phyloP scores from a whole-genome alignment of 2,888 invertebrate genomes.

The Chloromyia formosa region DNA sequence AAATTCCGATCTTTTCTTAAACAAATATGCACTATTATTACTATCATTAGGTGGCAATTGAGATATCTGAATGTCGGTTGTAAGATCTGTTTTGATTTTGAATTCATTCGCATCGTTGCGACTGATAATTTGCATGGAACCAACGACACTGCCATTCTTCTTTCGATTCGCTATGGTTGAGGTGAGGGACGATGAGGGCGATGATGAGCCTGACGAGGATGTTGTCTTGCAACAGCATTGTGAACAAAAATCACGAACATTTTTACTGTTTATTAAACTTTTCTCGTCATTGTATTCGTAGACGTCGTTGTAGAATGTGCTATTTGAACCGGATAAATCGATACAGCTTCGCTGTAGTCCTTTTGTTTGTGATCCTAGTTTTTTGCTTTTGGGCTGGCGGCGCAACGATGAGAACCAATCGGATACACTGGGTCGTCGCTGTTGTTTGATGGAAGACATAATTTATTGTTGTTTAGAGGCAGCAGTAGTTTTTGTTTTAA shows the following conservation, averaged over 20 bases:
- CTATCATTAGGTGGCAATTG: slow-evolving; percentile 41
- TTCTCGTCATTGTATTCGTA: slow-evolving; percentile 53
- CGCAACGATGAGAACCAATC: slow-evolving; percentile 85
- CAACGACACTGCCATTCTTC: background rate
- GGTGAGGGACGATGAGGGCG: slow-evolving; percentile 44
- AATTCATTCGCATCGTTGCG: slow-evolving; percentile 49
- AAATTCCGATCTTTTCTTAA: slow-evolving; percentile 56
- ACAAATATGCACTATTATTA: slow-evolving; percentile 50
- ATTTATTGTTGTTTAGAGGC: slow-evolving; percentile 41
- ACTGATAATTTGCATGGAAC: background rate
- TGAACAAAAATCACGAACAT: slow-evolving; percentile 56
- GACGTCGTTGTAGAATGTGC: slow-evolving; percentile 58
- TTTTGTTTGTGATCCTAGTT: slow-evolving; percentile 51
- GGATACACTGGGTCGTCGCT: slow-evolving; percentile 75
- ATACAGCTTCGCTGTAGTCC: slow-evolving; percentile 63
- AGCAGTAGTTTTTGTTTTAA: background rate
- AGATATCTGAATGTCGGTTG: slow-evolving; percentile 55
- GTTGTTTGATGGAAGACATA: slow-evolving; percentile 64
- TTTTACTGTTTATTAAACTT: slow-evolving; percentile 51
- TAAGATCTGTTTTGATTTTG: slow-evolving; percentile 56
- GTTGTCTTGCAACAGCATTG: slow-evolving; percentile 59
- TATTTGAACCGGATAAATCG: slow-evolving; percentile 57
- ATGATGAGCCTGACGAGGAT: slow-evolving; percentile 46
- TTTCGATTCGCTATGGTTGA: background rate
- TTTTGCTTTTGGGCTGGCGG: slow-evolving; percentile 64